Evolutionary conservation across 2,888 invertebrate species (phyloP).

Genomic region (Bellardia pandia): DNA sequence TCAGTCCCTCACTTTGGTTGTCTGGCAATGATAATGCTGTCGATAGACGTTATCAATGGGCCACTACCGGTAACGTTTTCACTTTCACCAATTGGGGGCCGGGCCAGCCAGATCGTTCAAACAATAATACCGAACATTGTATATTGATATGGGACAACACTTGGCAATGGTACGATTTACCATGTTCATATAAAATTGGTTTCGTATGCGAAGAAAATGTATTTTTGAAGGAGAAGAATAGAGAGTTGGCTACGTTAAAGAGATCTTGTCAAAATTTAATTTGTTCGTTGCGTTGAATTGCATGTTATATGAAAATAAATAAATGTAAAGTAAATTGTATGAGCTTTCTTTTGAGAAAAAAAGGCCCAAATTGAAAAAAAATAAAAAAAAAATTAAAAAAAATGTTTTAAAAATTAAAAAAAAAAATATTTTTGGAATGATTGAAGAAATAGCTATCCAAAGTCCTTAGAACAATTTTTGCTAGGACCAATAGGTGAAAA

Average conservation of each 20-base stretch:
- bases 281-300: too few species aligned
- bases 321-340: too few species aligned
- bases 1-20: constrained; percentile 17
- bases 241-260: neutral
- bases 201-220: constrained; percentile 51
- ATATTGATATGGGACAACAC: constrained; percentile 5
- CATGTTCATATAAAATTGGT: constrained; percentile 27
- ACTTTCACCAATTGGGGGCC: constrained; percentile 38
- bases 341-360: too few species aligned
- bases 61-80: constrained; percentile 14
- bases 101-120: constrained; percentile 9
- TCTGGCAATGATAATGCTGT: constrained; percentile 39
- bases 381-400: too few species aligned
- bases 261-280: neutral
- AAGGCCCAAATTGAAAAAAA: too few species aligned
- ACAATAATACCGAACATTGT: constrained; percentile 35
- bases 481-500: too few species aligned
- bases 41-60: constrained; percentile 43
- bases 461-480: too few species aligned
- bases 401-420: too few species aligned
- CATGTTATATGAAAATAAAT: too few species aligned
- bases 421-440: too few species aligned
- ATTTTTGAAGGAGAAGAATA: neutral
- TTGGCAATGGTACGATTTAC: constrained; percentile 39
- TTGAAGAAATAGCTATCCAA: too few species aligned